These are phyloP conservation scores for Chascanopsetta lugubris DNA, from an alignment of 2,113 vertebrate species.

Conservation along the genomic window DNA sequence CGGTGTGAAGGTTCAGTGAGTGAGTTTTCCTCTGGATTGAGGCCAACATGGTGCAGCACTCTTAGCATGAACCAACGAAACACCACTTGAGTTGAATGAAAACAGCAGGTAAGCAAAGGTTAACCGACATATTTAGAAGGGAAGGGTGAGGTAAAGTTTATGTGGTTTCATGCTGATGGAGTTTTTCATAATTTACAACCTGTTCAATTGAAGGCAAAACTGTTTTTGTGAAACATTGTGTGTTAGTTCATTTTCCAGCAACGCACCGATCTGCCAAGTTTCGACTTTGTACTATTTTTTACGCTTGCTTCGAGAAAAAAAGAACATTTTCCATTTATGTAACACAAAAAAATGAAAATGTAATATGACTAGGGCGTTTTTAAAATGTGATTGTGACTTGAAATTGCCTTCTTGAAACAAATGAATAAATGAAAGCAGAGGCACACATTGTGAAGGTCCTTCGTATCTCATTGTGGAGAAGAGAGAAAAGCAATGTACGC, in stretches of 20 bases:
- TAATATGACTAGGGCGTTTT: neutral
- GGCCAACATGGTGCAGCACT: too few relatives aligned
- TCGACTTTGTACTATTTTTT: neutral
- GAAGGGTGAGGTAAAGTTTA: too few relatives aligned
- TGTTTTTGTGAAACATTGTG: too few relatives aligned
- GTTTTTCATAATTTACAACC: too few relatives aligned
- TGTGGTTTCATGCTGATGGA: too few relatives aligned
- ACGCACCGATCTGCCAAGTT: neutral
- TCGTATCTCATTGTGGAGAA: neutral
- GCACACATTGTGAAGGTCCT: neutral
- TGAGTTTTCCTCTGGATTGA: too few relatives aligned
- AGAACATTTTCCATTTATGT: neutral
- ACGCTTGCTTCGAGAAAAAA: neutral
- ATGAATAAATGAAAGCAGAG: neutral
- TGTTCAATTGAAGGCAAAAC: too few relatives aligned
- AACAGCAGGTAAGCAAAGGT: too few relatives aligned
- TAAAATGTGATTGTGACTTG: neutral
- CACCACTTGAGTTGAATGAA: too few relatives aligned
- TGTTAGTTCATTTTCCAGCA: neutral
- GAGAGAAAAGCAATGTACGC: conserved; percentile 13
- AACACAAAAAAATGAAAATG: neutral
- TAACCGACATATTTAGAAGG: too few relatives aligned
- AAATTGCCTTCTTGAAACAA: neutral
- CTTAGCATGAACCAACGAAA: too few relatives aligned
- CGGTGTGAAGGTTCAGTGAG: too few relatives aligned